These are phyloP conservation scores for Eupristina koningsbergeri DNA, from an alignment of 1,140 invertebrate genomes.

Conservation along the genomic window DNA sequence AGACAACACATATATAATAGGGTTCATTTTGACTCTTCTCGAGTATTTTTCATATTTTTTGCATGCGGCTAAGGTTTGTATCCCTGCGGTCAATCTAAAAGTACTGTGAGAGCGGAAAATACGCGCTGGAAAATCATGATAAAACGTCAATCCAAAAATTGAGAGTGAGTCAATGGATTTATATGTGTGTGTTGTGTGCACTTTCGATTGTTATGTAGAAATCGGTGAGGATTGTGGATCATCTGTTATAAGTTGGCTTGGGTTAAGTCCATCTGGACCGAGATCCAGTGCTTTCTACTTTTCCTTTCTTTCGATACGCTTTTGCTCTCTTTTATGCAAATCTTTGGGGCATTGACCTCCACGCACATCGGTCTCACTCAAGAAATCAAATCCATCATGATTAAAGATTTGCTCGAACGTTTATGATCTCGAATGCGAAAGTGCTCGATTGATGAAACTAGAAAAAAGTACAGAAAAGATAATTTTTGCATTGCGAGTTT, in stretches of 20 bases:
- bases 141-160: not conserved
- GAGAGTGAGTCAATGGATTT: not conserved
- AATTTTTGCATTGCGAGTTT: not conserved
- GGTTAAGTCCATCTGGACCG: not conserved
- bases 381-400: conserved; percentile 6
- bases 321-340: conserved; percentile 21
- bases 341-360: not conserved
- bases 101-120: not conserved
- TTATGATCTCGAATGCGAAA: not conserved
- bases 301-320: conserved; percentile 15
- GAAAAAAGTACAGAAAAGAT: not conserved
- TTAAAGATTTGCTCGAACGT: not conserved
- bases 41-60: not conserved
- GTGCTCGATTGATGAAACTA: not conserved
- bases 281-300: conserved; percentile 14
- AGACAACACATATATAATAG: not conserved
- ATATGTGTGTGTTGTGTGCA: not conserved
- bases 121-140: not conserved
- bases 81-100: too few species aligned
- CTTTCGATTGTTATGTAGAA: conserved; percentile 30
- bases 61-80: too few species aligned
- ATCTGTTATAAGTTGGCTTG: not conserved
- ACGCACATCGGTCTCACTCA: not conserved
- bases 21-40: not conserved
- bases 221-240: not conserved